Evolutionary conservation across 2,797 vertebrate genomes (phyloP).

Genomic region (Atherinosoma microstoma): DNA sequence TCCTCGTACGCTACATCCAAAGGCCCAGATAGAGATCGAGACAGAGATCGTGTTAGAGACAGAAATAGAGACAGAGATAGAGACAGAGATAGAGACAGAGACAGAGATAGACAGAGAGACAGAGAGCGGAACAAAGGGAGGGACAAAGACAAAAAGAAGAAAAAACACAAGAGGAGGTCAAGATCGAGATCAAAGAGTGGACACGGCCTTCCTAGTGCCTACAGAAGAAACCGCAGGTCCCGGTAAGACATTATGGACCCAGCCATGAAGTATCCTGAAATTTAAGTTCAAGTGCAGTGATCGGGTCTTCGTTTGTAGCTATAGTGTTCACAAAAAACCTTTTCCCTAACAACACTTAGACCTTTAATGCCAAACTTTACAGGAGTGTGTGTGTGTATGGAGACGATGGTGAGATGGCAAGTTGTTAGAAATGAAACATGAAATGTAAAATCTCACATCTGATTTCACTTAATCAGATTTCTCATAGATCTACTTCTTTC

Average conservation of each 20-base stretch:
- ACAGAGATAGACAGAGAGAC: constrained; percentile 36
- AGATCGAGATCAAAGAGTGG: constrained; percentile 89
- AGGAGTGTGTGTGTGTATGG: background rate
- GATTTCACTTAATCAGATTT: too few species aligned
- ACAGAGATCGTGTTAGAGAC: constrained; percentile 14
- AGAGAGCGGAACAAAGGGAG: constrained; percentile 65
- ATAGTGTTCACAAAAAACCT: background rate
- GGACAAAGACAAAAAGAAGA: constrained; percentile 92
- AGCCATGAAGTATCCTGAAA: background rate
- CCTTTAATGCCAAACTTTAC: background rate
- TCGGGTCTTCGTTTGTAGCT: background rate
- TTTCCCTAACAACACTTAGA: background rate
- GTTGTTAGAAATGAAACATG: background rate
- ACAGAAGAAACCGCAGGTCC: constrained; percentile 89
- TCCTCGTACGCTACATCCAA: constrained; percentile 59
- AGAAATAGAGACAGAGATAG: constrained; percentile 76
- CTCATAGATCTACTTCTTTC: too few species aligned
- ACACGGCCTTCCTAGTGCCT: constrained; percentile 93
- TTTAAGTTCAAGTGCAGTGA: background rate
- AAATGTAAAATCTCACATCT: background rate
- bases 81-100: constrained; percentile 27
- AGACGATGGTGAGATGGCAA: background rate
- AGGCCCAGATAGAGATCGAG: constrained; percentile 44
- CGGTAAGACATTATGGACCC: constrained; percentile 79
- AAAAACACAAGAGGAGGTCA: constrained; percentile 93